Conservation (phyloP, 2,797 vertebrate genomes). For the Jordanella pulchra region DNA sequence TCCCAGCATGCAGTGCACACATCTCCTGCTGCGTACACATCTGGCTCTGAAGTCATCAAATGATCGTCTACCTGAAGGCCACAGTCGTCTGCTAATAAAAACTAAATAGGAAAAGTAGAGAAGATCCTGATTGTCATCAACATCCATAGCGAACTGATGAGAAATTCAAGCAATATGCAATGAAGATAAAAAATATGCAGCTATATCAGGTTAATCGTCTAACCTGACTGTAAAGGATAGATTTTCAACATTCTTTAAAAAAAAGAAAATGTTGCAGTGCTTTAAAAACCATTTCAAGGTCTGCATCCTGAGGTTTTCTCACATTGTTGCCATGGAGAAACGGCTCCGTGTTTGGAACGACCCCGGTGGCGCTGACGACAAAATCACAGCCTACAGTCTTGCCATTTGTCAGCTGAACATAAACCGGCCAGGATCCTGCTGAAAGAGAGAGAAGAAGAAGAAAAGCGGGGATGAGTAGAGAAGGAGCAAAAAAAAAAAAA, state of each 20-base stretch:
- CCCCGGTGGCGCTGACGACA: constrained; percentile 93
- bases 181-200: too few species aligned
- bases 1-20: constrained; percentile 89
- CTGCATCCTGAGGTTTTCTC: constrained; percentile 55
- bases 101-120: constrained; percentile 69
- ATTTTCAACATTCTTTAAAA: too few species aligned
- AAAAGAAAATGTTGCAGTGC: too few species aligned
- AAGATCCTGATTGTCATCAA: background rate
- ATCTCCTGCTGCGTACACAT: constrained; percentile 92
- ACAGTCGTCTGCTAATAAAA: constrained; percentile 84
- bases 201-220: too few species aligned
- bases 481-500: background rate
- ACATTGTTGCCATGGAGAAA: constrained; percentile 91
- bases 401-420: constrained; percentile 88
- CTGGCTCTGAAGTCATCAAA: constrained; percentile 87
- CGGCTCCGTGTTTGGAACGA: constrained; percentile 86
- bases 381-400: constrained; percentile 91
- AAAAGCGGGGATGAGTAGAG: background rate
- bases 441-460: constrained; percentile 3
- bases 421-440: constrained; percentile 88
- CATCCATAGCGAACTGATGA: background rate
- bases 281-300: background rate
- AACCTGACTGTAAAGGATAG: too few species aligned
- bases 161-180: background rate
- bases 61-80: constrained; percentile 87